Base-by-base conservation (phyloP, 2,113 vertebrate genomes). In the Micromys minutus region DNA sequence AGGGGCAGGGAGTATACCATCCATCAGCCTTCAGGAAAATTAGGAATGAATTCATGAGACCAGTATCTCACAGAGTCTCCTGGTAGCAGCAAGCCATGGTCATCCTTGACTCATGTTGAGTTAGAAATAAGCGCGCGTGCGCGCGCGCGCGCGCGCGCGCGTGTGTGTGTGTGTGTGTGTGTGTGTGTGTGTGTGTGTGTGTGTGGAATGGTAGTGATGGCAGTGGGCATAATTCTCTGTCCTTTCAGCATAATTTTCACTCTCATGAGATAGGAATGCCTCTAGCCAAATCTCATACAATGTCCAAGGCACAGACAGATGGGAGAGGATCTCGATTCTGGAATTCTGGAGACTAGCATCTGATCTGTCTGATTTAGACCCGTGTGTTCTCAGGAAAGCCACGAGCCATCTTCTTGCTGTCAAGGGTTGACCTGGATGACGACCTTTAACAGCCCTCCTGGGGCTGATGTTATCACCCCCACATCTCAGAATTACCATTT, bases 271-370 rank as follows among this genome's bases (percentile, higher is more conserved):
- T 24, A 31, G 4, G 22, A 57, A 21, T 24, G 1, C 26, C 9
- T 39, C 42, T 47, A 11, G 61, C 19, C 11, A n/a, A 45, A 84
- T 26, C 85, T 65, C 39, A 36, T 34, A 87, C 8, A 19, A 36
- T 22, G 36, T 47, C 63, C 13, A 45, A 57, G 7, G 45, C 39
- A 29, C 34, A 65, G 55, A 34, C 3, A 5, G 13, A 26, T 22
- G 7, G 36, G 19, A 1, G 19, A 57, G 31, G 15, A 4, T 4
- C 26, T 47, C 7, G 22, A 29, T 12, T 1, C 4, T 7, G 22
- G 42, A 39, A 69, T n/a, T 71, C 63, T 24, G 21, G 31, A 87
- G 59, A 39, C n/a, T 2, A 11, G 7, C 17, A 63, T 3, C 29
- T 77, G 10, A 4, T 34, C 19, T 79, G 4, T 55, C 42, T 77